These are phyloP conservation scores for Automeris io DNA, from an alignment of 2,888 invertebrate species.

Conservation along the genomic window DNA sequence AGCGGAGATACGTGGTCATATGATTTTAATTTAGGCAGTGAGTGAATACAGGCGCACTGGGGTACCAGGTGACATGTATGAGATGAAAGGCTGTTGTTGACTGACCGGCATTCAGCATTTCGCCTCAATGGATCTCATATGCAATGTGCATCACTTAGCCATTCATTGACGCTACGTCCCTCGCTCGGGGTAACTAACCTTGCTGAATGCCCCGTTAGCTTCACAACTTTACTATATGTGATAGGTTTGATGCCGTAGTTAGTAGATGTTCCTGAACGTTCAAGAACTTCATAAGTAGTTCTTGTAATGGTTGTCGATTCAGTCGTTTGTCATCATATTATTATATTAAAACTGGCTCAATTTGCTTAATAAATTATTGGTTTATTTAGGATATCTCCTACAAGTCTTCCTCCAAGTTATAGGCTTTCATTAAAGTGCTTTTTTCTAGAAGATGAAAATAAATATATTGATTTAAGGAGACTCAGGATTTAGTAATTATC, in stretches of 20 bases:
- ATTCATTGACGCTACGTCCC: constrained; percentile 55
- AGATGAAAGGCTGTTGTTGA: constrained; percentile 52
- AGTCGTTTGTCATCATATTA: no score
- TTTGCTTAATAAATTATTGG: no score
- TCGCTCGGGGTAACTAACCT: constrained; percentile 58
- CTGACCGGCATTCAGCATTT: constrained; percentile 50
- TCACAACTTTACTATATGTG: background rate
- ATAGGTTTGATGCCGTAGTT: background rate
- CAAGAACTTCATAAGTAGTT: background rate
- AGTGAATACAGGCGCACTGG: constrained; percentile 30
- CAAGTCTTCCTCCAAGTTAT: no score
- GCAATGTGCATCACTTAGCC: constrained; percentile 51
- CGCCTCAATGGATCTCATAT: constrained; percentile 47
- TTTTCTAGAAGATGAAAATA: no score
- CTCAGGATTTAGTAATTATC: no score
- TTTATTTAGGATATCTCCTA: no score
- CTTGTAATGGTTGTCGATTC: no score
- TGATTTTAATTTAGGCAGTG: constrained; percentile 8
- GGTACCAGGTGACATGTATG: constrained; percentile 62
- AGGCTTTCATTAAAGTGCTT: no score
- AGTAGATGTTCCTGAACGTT: background rate
- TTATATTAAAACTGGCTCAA: no score
- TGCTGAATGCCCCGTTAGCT: constrained; percentile 28
- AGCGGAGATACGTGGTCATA: no score
- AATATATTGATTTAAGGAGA: no score